Evolutionary conservation across 2,797 vertebrate genomes (phyloP).

Genomic region (Limosa lapponica): DNA sequence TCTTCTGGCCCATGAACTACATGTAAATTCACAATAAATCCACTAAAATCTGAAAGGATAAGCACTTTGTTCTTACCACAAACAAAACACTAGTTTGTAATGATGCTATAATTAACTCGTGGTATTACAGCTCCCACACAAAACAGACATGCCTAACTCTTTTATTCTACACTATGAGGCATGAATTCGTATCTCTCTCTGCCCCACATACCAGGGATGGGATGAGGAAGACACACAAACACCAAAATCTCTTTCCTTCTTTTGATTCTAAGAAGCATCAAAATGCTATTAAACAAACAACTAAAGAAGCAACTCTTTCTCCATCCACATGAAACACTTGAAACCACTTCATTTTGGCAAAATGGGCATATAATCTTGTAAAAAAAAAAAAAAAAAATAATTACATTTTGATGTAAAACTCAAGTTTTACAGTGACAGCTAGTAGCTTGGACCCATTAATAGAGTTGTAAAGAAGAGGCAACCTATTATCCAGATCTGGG

Average conservation of each 20-base stretch:
- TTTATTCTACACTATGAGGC: neutral
- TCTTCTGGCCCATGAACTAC: neutral
- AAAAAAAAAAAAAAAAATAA: neutral
- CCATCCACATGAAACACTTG: neutral
- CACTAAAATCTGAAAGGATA: neutral
- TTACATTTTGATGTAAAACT: neutral
- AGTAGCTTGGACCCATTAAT: neutral
- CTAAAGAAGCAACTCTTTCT: neutral
- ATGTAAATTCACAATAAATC: neutral
- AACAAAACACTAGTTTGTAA: neutral
- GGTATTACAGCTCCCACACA: neutral
- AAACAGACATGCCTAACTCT: neutral
- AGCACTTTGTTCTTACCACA: neutral
- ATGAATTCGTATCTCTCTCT: neutral
- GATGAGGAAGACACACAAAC: neutral
- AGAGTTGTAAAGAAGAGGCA: neutral
- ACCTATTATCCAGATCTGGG: neutral
- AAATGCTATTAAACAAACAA: neutral
- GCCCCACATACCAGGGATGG: neutral
- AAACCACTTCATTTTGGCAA: neutral
- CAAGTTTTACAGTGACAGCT: neutral
- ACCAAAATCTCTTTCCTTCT: neutral
- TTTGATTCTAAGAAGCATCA: neutral
- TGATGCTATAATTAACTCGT: neutral
- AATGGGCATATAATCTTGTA: neutral